phyloP scores from a whole-genome alignment of 1,140 invertebrate genomes.

The Babylonia areolata region DNA sequence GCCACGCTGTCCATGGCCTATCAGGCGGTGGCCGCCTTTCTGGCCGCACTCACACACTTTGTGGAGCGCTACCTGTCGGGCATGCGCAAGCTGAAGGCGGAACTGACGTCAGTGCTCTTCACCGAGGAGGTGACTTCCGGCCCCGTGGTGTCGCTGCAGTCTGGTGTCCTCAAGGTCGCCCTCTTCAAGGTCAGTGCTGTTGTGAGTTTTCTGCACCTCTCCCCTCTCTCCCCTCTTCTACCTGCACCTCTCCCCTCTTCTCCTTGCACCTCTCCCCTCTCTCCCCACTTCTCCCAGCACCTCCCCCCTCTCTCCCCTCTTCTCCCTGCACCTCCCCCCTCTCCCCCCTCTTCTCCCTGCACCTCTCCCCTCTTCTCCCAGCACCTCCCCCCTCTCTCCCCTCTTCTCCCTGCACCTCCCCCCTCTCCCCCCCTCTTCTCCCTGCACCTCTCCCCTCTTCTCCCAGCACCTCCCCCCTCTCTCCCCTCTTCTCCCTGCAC shows the following conservation, averaged over 20 bases:
- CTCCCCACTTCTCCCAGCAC: background rate
- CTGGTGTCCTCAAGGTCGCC: background rate
- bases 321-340: background rate
- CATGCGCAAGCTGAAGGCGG: conserved; percentile 28
- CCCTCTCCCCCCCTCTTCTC: no score
- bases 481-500: no score
- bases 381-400: no score
- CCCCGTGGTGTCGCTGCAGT: conserved; percentile 24
- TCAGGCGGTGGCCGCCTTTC: background rate
- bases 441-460: background rate
- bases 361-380: background rate
- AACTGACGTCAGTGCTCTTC: conserved; percentile 22
- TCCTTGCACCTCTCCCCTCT: background rate
- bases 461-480: no score
- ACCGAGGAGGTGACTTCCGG: background rate
- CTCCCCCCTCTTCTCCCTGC: background rate
- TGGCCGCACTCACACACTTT: conserved; percentile 19
- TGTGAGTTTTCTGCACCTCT: no score
- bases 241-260: background rate
- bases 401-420: no score
- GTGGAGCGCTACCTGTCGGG: background rate
- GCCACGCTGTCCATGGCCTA: background rate
- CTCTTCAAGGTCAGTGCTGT: background rate
- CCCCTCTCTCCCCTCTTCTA: no score
- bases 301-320: background rate